These are phyloP conservation scores for Poecile atricapillus DNA, from an alignment of 2,113 vertebrate species.

Conservation along the genomic window DNA sequence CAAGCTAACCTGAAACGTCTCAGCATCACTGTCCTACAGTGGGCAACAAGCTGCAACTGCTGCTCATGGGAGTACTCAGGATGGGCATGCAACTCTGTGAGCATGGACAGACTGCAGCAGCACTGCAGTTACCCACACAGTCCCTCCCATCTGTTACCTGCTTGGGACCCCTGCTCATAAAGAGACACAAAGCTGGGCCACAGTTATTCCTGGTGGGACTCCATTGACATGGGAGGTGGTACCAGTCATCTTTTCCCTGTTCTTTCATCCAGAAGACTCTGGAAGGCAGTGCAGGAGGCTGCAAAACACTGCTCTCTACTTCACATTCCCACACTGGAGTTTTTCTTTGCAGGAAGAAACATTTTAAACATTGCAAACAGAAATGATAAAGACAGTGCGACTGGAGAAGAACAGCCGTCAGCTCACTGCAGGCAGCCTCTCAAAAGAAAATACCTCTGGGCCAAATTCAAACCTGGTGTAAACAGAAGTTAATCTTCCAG, in stretches of 20 bases:
- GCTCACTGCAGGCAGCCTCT: slow-evolving; percentile 38
- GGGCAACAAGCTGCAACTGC: not conserved
- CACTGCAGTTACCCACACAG: not conserved
- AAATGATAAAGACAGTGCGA: slow-evolving; percentile 25
- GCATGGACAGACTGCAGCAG: not conserved
- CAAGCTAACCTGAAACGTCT: not conserved
- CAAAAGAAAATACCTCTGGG: slow-evolving; percentile 38
- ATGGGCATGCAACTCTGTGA: not conserved
- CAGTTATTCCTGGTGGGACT: not conserved
- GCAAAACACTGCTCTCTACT: slow-evolving; percentile 21
- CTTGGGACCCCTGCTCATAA: not conserved
- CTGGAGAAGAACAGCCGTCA: slow-evolving; percentile 48
- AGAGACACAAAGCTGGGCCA: not conserved
- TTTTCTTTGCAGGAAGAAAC: slow-evolving; percentile 39
- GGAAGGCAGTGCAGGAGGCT: slow-evolving; percentile 25
- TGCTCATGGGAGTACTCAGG: not conserved
- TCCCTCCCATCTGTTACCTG: not conserved
- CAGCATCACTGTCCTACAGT: not conserved
- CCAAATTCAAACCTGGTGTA: slow-evolving; percentile 58
- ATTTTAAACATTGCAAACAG: slow-evolving; percentile 48
- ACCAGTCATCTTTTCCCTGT: not conserved
- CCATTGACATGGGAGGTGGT: not conserved
- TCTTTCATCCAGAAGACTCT: slow-evolving; percentile 30
- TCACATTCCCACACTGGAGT: slow-evolving; percentile 4
- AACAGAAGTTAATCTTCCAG: slow-evolving; percentile 45